Conservation (phyloP, 1,140 invertebrate species). For the Lordiphosa mommai region DNA sequence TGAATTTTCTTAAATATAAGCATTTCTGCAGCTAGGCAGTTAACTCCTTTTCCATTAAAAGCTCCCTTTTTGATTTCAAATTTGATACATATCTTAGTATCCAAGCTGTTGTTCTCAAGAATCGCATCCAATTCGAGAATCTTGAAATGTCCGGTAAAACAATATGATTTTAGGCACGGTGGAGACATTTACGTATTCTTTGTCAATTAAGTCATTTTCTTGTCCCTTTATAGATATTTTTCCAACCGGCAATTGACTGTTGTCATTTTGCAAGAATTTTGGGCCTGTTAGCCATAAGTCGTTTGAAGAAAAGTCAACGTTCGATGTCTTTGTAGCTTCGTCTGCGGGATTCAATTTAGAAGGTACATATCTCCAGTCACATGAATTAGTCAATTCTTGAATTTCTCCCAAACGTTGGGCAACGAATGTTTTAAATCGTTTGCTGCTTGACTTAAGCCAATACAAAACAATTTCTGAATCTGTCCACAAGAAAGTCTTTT, state of each 20-base stretch:
- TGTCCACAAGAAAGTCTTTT: conserved; percentile 6
- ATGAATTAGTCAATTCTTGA: conserved; percentile 39
- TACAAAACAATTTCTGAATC: conserved; percentile 7
- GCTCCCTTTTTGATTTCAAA: not conserved
- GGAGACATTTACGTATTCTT: conserved; percentile 3
- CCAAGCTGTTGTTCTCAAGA: conserved; percentile 10
- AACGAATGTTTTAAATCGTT: conserved; percentile 42
- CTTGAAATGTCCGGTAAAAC: conserved; percentile 1
- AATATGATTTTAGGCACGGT: not conserved
- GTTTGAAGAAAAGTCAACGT: conserved; percentile 1
- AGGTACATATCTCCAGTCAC: conserved; percentile 49
- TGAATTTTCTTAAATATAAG: conserved; percentile 1
- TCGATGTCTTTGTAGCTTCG: conserved; percentile 48
- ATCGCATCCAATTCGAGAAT: conserved; percentile 13
- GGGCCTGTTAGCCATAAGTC: conserved; percentile 14
- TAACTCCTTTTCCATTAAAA: too few relatives aligned
- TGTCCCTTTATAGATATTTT: not conserved
- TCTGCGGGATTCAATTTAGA: too few relatives aligned
- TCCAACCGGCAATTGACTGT: not conserved
- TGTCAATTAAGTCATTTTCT: not conserved
- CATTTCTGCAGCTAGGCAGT: too few relatives aligned
- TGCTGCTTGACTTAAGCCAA: conserved; percentile 19
- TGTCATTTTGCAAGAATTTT: not conserved
- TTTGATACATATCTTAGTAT: not conserved
- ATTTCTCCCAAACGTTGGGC: conserved; percentile 51